Percentiles rank a stretch among this genome's conserved stretches.
These are phyloP conservation scores for Pelagia noctiluca DNA, from an alignment of 30 jellyfish, hydroid and myxozoan genomes.

Conservation along the genomic window DNA sequence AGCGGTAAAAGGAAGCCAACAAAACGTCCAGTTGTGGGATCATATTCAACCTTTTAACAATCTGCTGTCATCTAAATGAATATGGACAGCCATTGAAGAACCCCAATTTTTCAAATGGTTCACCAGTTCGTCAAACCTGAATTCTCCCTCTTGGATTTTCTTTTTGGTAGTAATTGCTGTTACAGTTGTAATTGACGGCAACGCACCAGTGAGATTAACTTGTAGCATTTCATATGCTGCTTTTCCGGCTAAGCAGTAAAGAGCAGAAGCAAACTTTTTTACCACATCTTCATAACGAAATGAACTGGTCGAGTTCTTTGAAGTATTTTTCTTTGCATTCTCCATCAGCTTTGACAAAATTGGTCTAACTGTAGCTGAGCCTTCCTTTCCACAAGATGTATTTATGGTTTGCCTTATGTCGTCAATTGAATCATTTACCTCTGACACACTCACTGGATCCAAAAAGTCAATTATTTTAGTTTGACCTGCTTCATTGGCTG, in stretches of 20 bases:
- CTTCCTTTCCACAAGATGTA: background rate
- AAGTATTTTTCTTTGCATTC: slow-evolving; percentile 14
- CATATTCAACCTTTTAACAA: slow-evolving; percentile 19
- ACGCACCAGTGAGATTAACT: slow-evolving; percentile 8
- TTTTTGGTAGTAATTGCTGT: background rate
- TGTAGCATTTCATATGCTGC: slow-evolving; percentile 28
- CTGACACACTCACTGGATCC: slow-evolving; percentile 4
- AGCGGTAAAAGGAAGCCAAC: slow-evolving; percentile 14
- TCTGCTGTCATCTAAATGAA: slow-evolving; percentile 3
- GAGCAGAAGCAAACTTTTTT: slow-evolving; percentile 3
- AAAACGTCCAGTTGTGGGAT: slow-evolving; percentile 17
- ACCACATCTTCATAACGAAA: slow-evolving; percentile 1
- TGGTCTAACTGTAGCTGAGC: background rate
- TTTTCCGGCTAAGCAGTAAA: slow-evolving; percentile 11
- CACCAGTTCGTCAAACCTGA: slow-evolving; percentile 4
- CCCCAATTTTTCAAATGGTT: slow-evolving; percentile 5
- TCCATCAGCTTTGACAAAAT: slow-evolving; percentile 4
- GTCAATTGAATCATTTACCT: background rate
- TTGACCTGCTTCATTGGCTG: slow-evolving; percentile 17
- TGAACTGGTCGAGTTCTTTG: slow-evolving; percentile 2
- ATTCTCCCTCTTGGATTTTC: slow-evolving; percentile 5
- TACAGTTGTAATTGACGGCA: slow-evolving; percentile 6
- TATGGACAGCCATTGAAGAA: slow-evolving; percentile 11
- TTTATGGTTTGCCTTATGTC: background rate
- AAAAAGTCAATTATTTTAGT: background rate